Evolutionary conservation across 2,888 invertebrate species (phyloP), one percentile per base, ranked within the genome.

Genomic region (Smittia aterrima): DNA sequence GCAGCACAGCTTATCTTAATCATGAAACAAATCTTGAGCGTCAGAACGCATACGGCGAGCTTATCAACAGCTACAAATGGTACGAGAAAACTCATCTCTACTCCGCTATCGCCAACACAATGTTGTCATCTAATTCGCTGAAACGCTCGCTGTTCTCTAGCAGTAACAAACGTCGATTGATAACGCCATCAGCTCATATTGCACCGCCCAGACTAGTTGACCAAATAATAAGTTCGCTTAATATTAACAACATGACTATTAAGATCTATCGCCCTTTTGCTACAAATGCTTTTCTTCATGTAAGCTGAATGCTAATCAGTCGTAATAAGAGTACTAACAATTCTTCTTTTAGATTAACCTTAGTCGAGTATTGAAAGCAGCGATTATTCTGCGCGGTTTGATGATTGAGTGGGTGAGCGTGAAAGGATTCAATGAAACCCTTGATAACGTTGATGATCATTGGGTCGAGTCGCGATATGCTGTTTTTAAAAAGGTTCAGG

Each of bases 361-460:
- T 13, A 93, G 93, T 20, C 88, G 93, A 80, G 92, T 96, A 7
- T 82, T 97, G 53, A 95, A 93, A 83, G 95, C 93, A 1, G 89
- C 95, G 1, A 90, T 97, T 13, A 93, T 95, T 0, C 92, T 97
- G 78, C 94, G 96, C 84, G 96, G 97, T 0, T 85, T 96, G 58
- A 89, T 96, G 80, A 95, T 97, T 81, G 97, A 97, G 83, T 95
- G 95, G 93, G 95, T 97, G 0, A 91, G 95, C 76, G 91, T 97
- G 0, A 95, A 96, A 84, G 95, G 93, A 0, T 92, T 90, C 77
- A 90, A 92, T 74, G 97, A 98, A 84, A 87, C 90, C 0, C 83
- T 94, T 77, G 83, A 83, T 75, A 75, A 74, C 13, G 80, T 80
- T 16, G 83, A 83, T 66, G 96, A 97, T 82, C 83, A 96, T 18